Evolutionary conservation across 2,888 invertebrate genomes (phyloP).

Genomic region (Drosophila atroscutellata): DNA sequence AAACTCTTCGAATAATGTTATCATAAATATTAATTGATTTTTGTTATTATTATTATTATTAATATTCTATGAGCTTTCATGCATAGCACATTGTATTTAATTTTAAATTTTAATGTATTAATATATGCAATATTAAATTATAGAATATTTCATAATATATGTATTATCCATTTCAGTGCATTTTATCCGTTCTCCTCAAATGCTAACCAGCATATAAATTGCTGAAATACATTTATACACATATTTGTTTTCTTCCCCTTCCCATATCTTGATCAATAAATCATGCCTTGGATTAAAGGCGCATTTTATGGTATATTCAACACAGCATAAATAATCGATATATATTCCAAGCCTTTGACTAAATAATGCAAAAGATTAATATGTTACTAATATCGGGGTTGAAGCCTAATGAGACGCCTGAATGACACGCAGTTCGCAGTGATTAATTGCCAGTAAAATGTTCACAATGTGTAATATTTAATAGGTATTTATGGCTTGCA

Average conservation of each 20-base stretch:
- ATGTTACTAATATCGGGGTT: constrained; percentile 24
- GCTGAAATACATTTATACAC: background rate
- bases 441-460: constrained; percentile 45
- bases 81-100: background rate
- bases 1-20: background rate
- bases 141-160: background rate
- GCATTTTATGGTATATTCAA: constrained; percentile 18
- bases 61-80: background rate
- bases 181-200: background rate
- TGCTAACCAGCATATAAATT: background rate
- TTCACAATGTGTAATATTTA: constrained; percentile 2
- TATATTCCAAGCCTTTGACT: constrained; percentile 34
- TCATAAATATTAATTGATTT: background rate
- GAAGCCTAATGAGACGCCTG: constrained; percentile 43
- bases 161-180: too few species aligned
- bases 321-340: constrained; percentile 35
- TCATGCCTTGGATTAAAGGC: constrained; percentile 39
- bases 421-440: constrained; percentile 49
- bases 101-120: background rate
- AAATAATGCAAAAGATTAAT: constrained; percentile 59
- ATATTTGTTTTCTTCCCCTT: constrained; percentile 3
- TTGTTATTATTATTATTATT: background rate
- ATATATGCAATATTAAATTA: background rate
- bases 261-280: constrained; percentile 29
- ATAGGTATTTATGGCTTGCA: constrained; percentile 32